Percentiles rank a stretch among this genome's conserved stretches.
Evolutionary conservation across 2,888 invertebrate genomes (phyloP).

Genomic region (Caenorhabditis doughertyi): DNA sequence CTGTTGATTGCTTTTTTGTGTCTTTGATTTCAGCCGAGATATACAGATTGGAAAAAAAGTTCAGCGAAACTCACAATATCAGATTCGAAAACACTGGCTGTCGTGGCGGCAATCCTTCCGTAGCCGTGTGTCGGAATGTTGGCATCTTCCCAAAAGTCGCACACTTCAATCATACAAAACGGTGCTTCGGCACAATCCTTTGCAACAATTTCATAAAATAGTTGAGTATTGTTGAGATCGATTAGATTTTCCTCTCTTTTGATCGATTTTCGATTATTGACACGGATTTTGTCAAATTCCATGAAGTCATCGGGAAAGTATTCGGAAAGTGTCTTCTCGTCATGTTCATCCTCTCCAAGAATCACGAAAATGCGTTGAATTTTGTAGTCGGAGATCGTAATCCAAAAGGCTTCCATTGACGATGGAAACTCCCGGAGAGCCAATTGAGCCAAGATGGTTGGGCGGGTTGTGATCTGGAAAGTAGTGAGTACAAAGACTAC

Average conservation of each 20-base stretch:
- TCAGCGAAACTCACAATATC: slow-evolving; percentile 43
- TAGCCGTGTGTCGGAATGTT: slow-evolving; percentile 13
- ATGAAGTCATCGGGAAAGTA: slow-evolving; percentile 43
- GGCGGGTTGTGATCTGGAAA: slow-evolving; percentile 22
- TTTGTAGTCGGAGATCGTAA: slow-evolving; percentile 35
- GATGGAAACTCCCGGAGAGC: slow-evolving; percentile 13
- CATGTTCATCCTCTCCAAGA: slow-evolving; percentile 18
- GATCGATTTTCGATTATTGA: slow-evolving; percentile 38
- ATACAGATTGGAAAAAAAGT: too few relatives aligned
- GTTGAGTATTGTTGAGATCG: slow-evolving; percentile 31
- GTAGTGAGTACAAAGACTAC: too few relatives aligned
- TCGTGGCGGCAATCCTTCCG: slow-evolving; percentile 21
- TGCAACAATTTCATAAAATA: slow-evolving; percentile 50
- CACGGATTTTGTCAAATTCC: slow-evolving; percentile 45
- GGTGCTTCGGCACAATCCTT: slow-evolving; percentile 57
- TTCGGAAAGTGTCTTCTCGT: slow-evolving; percentile 4
- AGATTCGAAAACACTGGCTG: slow-evolving; percentile 46
- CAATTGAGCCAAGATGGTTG: slow-evolving; percentile 36
- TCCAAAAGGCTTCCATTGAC: slow-evolving; percentile 37
- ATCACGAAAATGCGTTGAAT: slow-evolving; percentile 40
- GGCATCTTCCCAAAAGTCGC: slow-evolving; percentile 50
- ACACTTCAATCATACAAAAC: slow-evolving; percentile 56
- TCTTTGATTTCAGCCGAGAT: too few relatives aligned
- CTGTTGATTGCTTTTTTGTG: too few relatives aligned
- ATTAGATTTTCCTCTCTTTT: slow-evolving; percentile 8